These are phyloP conservation scores for Tetramorium bicarinatum DNA, from an alignment of 2,888 invertebrate species.

Conservation along the genomic window DNA sequence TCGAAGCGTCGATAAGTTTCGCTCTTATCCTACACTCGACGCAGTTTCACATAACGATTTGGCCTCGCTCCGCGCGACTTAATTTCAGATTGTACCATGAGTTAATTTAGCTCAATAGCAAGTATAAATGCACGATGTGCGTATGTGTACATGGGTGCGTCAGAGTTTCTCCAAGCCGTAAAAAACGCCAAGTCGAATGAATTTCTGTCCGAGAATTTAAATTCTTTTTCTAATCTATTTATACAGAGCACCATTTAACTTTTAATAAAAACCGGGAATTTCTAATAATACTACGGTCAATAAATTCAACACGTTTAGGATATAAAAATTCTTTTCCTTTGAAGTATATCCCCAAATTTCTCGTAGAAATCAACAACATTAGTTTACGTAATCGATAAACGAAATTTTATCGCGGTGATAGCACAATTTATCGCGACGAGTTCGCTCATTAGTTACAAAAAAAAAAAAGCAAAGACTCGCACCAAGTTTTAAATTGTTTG, in stretches of 20 bases:
- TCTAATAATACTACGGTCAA: not conserved
- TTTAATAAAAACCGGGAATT: not conserved
- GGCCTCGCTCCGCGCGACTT: not conserved
- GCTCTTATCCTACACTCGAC: not conserved
- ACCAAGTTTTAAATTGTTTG: not conserved
- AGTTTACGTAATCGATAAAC: conserved; percentile 14
- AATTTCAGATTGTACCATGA: not conserved
- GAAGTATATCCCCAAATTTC: not conserved
- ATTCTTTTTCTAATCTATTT: not conserved
- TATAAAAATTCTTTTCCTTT: not conserved
- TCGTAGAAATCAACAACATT: not conserved
- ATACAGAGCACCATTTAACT: not conserved
- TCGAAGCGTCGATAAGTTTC: not conserved
- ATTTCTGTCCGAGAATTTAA: not conserved
- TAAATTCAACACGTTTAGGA: conserved; percentile 1
- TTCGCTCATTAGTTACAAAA: conserved; percentile 22
- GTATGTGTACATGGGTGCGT: not conserved
- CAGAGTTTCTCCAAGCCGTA: not conserved
- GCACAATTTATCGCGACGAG: conserved; percentile 28
- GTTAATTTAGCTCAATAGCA: not conserved
- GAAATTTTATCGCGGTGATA: not conserved
- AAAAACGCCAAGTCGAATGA: not conserved
- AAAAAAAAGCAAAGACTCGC: not conserved
- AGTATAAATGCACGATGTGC: not conserved
- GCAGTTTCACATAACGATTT: not conserved